Conservation (phyloP, 2,113 vertebrate species). For the Muscicapa adusta region DNA sequence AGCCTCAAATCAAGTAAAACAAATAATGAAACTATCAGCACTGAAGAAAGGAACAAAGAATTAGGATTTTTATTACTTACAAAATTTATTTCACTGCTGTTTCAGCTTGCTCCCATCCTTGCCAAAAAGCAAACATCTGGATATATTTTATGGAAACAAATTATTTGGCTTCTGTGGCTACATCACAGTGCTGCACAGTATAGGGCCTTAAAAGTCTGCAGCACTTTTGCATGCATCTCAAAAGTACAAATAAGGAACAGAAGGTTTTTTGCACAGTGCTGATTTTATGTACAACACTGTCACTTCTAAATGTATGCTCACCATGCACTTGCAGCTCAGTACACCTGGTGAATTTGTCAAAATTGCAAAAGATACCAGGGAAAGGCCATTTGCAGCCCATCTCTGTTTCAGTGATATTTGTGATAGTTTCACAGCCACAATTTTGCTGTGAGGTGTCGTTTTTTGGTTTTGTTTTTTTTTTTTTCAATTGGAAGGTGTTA, state of each 20-base stretch:
- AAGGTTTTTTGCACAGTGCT: not conserved
- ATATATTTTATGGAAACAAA: not conserved
- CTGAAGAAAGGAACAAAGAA: not conserved
- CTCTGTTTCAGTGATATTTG: not conserved
- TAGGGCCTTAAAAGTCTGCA: not conserved
- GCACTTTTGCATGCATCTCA: not conserved
- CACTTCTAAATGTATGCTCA: not conserved
- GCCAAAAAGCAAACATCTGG: not conserved
- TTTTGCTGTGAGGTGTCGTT: not conserved
- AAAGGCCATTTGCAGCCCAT: not conserved
- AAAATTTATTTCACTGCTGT: slow-evolving; percentile 20
- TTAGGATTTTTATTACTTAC: slow-evolving; percentile 12
- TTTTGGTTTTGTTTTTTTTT: not conserved
- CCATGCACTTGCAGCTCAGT: fast-evolving
- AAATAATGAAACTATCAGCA: slow-evolving; percentile 23
- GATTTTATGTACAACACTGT: not conserved
- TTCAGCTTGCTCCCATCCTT: not conserved
- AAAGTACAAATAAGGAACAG: not conserved
- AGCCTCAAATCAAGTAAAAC: slow-evolving; percentile 17
- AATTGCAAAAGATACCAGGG: not conserved
- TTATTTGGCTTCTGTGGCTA: not conserved
- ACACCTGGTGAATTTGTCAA: not conserved
- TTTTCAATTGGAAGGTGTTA: not conserved
- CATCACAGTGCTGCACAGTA: fast-evolving
- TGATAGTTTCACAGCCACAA: not conserved